phyloP scores from a whole-genome alignment of 2,888 invertebrate species.

The Nebria salina region DNA sequence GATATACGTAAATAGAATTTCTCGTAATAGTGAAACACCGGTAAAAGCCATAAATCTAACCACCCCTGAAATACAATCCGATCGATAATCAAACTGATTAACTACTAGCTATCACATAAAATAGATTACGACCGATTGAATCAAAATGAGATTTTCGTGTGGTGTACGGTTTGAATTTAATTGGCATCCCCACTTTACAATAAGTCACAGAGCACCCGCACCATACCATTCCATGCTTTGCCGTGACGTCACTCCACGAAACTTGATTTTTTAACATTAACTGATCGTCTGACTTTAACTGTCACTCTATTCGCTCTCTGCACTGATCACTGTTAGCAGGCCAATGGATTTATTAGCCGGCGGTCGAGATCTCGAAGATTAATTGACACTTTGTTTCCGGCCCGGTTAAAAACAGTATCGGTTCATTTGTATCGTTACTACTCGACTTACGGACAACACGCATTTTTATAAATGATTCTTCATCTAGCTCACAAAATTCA shows the following conservation, averaged over 20 bases:
- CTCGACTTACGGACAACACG: not conserved
- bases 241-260: not conserved
- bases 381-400: slow-evolving; percentile 41
- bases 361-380: slow-evolving; percentile 39
- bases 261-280: not conserved
- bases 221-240: not conserved
- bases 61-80: not conserved
- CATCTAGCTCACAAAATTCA: not conserved
- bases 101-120: slow-evolving; percentile 17
- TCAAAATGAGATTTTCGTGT: slow-evolving; percentile 19
- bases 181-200: not conserved
- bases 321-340: not conserved
- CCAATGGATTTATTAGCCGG: slow-evolving; percentile 36
- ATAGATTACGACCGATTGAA: slow-evolving; percentile 18
- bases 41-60: not conserved
- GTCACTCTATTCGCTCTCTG: not conserved
- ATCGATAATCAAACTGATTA: slow-evolving; percentile 18
- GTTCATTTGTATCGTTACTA: not conserved
- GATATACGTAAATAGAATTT: too few relatives aligned
- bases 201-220: not conserved
- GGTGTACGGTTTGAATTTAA: slow-evolving; percentile 7
- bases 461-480: not conserved
- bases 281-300: not conserved
- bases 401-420: not conserved
- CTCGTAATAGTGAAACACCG: not conserved